Evolutionary conservation across 2,888 invertebrate species (phyloP).

Genomic region (Xanthorhoe spadicearia): DNA sequence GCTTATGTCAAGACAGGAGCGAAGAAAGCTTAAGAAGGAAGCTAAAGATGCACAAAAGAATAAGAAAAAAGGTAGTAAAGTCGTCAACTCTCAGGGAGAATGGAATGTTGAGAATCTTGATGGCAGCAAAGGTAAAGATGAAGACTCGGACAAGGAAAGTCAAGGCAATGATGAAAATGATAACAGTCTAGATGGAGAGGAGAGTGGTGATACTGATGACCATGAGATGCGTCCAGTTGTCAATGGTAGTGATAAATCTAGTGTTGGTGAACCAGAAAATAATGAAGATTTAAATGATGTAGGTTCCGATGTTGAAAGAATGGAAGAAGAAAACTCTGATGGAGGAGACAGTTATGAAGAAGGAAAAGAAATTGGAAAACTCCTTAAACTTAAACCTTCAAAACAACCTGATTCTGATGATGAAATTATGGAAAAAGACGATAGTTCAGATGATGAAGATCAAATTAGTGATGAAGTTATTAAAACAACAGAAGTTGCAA

Average conservation of each 20-base stretch:
- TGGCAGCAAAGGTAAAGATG: conserved; percentile 36
- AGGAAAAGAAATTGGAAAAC: conserved; percentile 1
- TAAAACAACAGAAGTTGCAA: conserved; percentile 29
- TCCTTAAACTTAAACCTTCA: not conserved
- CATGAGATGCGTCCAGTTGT: conserved; percentile 21
- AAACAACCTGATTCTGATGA: conserved; percentile 21
- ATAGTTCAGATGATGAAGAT: conserved; percentile 28
- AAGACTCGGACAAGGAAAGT: conserved; percentile 14
- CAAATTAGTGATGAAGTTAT: conserved; percentile 32
- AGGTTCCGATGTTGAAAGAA: conserved; percentile 13
- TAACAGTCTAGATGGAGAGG: conserved; percentile 7
- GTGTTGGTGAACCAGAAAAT: conserved; percentile 35
- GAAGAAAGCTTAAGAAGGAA: conserved; percentile 72
- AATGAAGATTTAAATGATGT: conserved; percentile 26
- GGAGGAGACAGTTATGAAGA: conserved; percentile 37
- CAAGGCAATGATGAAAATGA: conserved; percentile 23
- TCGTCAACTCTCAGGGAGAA: conserved; percentile 62
- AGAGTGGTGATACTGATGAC: conserved; percentile 28
- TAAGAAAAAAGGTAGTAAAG: conserved; percentile 58
- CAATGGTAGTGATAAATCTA: conserved; percentile 31
- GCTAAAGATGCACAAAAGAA: conserved; percentile 68
- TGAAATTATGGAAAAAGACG: conserved; percentile 31
- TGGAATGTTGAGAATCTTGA: conserved; percentile 65
- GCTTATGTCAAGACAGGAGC: conserved; percentile 75
- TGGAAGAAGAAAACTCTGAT: conserved; percentile 4